Percentiles rank a stretch among this genome's conserved stretches.
Conservation (phyloP, 2,797 vertebrate species). For the Pantherophis alleghaniensis region DNA sequence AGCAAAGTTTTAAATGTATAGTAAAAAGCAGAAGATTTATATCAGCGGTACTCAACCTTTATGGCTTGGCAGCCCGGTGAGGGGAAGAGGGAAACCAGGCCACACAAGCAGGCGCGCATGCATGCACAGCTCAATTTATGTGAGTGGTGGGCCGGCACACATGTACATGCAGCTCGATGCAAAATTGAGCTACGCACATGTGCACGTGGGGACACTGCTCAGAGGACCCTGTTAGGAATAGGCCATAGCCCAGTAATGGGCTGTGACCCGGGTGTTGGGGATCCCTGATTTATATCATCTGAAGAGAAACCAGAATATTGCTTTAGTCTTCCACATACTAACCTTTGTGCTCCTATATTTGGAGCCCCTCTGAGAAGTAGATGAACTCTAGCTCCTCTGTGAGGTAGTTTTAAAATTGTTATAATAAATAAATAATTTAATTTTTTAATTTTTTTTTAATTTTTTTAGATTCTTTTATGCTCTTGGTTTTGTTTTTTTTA, state of each 20-base stretch:
- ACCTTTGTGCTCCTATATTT: neutral
- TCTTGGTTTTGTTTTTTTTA: neutral
- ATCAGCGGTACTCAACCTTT: neutral
- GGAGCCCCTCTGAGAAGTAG: too few species aligned
- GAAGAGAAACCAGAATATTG: neutral
- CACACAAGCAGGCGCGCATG: neutral
- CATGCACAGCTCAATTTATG: neutral
- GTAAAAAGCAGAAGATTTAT: neutral
- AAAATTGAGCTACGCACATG: neutral
- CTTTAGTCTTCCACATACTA: neutral
- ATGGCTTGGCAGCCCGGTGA: neutral
- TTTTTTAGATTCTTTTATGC: neutral
- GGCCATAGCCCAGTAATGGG: too few species aligned
- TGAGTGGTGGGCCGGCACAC: neutral
- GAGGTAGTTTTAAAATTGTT: too few species aligned
- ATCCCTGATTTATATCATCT: neutral
- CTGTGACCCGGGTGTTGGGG: too few species aligned
- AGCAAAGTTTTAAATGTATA: neutral
- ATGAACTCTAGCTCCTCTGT: too few species aligned
- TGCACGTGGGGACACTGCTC: accelerated
- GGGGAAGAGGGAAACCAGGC: neutral
- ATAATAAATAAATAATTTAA: neutral
- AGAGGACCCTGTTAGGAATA: too few species aligned
- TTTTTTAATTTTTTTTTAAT: too few species aligned
- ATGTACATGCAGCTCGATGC: accelerated